Evolutionary conservation across 2,888 invertebrate genomes (phyloP), one percentile per base, ranked within the genome.

Genomic region (Brachynemurus nebulosus): DNA sequence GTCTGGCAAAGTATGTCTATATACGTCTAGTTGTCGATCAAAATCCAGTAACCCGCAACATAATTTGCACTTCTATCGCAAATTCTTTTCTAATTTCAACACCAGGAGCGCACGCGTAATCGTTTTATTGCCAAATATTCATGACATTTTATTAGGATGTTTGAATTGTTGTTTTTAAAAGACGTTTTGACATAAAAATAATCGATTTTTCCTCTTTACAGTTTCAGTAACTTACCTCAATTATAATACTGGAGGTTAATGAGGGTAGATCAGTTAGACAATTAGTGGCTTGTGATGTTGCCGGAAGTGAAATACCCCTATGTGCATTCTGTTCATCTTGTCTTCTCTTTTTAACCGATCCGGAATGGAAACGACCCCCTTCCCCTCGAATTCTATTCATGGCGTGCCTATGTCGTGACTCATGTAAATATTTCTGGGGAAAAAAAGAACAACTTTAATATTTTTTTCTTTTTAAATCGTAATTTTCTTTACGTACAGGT

Each of bases 341-440:
- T 25, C 27, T 23, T 52, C 57, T 50, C 54, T 65, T 65, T 50
- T 65, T 66, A 7, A 64, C 65, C 4, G 67, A 74, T 21, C 78
- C 78, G 1, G 90, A 85, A 62, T 91, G 88, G 64, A 97, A 97
- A 50, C 96, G 74, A 4, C 97, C 97, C 12, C 96, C 96, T 68
- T 95, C 93, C 1, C 96, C 96, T 44, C 97, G 77, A 58, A 91
- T 85, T 57, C 97, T 74, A 63, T 96, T 96, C 91, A 97, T 92
- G 0, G 97, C 97, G 62, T 97, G 96, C 49, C 88, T 73, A 65
- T 97, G 97, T 36, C 96, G 71, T 0, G 96, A 96, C 64, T 96
- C 96, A 58, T 97, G 96, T n/a, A 97, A 72, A 62, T 97, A 97
- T 84, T 95, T 96, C 88, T 90, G 67, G n/a, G n/a, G n/a, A 42